A percentile compares a stretch with the other conserved stretches of the same genome.
Conservation (phyloP, 2,888 invertebrate species). For the Cantharis rufa region DNA sequence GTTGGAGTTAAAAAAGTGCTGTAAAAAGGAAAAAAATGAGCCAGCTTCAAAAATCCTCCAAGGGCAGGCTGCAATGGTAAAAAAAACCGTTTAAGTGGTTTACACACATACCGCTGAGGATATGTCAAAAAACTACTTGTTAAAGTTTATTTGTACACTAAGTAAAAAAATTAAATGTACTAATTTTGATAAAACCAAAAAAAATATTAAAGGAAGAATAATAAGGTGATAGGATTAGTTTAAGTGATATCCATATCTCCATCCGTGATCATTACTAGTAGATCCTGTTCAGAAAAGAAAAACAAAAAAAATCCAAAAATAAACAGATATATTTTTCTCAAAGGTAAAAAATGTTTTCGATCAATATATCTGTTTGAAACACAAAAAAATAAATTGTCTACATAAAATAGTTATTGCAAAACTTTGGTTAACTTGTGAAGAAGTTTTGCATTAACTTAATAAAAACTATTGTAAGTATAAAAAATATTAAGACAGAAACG, state of each 20-base stretch:
- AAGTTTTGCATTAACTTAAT: not conserved
- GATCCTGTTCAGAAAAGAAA: slow-evolving; percentile 23
- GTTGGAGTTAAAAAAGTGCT: slow-evolving; percentile 45
- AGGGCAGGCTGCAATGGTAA: slow-evolving; percentile 56
- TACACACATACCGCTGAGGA: slow-evolving; percentile 54
- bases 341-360: not conserved
- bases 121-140: slow-evolving; percentile 54
- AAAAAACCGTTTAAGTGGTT: slow-evolving; percentile 48
- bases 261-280: slow-evolving; percentile 18
- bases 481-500: slow-evolving; percentile 57
- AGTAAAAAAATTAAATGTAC: slow-evolving; percentile 8
- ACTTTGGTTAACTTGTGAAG: not conserved
- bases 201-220: slow-evolving; percentile 27
- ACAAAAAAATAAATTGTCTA: not conserved
- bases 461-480: not conserved
- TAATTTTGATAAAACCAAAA: slow-evolving; percentile 23
- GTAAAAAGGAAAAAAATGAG: slow-evolving; percentile 46
- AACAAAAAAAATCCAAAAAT: slow-evolving; percentile 11
- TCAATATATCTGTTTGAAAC: slow-evolving; percentile 8
- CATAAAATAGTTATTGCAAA: not conserved
- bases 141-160: slow-evolving; percentile 17
- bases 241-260: slow-evolving; percentile 23
- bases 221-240: slow-evolving; percentile 25
- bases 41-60: slow-evolving; percentile 52
- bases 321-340: not conserved